Percentiles rank a stretch among this genome's conserved stretches.
Evolutionary conservation across 2,888 invertebrate genomes (phyloP).

Genomic region (Euspilapteryx auroguttella): DNA sequence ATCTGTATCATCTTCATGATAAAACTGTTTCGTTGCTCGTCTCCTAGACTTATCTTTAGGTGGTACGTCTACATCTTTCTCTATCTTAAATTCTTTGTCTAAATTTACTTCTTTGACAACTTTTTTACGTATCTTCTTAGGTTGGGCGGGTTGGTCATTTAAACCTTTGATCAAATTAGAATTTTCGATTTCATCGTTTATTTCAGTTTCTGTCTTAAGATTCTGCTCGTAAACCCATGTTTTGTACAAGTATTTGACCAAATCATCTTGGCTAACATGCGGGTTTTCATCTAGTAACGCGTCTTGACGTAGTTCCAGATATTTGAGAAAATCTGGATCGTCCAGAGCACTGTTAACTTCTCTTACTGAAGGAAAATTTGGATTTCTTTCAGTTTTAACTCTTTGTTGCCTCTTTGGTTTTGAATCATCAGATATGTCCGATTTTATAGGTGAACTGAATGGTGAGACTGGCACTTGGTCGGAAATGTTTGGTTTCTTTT

Average conservation of each 20-base stretch:
- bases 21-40: constrained; percentile 29
- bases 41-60: constrained; percentile 38
- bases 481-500: too few relatives aligned
- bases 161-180: constrained; percentile 30
- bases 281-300: constrained; percentile 48
- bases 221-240: constrained; percentile 45
- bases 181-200: constrained; percentile 18
- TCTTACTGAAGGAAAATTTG: too few relatives aligned
- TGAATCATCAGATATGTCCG: too few relatives aligned
- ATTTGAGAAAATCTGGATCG: constrained; percentile 43
- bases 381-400: too few relatives aligned
- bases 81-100: constrained; percentile 14
- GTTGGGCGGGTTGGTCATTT: constrained; percentile 13
- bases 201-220: constrained; percentile 25
- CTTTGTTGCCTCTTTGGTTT: too few relatives aligned
- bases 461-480: too few relatives aligned
- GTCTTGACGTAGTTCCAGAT: constrained; percentile 44
- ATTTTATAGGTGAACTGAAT: too few relatives aligned
- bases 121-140: constrained; percentile 21
- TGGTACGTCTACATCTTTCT: constrained; percentile 8
- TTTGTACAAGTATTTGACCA: constrained; percentile 42
- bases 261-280: constrained; percentile 35
- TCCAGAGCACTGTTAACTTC: constrained; percentile 13
- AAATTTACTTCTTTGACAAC: constrained; percentile 15
- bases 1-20: constrained; percentile 40